Evolutionary conservation across 1,140 invertebrate species (phyloP).

Genomic region (Maconellicoccus hirsutus): DNA sequence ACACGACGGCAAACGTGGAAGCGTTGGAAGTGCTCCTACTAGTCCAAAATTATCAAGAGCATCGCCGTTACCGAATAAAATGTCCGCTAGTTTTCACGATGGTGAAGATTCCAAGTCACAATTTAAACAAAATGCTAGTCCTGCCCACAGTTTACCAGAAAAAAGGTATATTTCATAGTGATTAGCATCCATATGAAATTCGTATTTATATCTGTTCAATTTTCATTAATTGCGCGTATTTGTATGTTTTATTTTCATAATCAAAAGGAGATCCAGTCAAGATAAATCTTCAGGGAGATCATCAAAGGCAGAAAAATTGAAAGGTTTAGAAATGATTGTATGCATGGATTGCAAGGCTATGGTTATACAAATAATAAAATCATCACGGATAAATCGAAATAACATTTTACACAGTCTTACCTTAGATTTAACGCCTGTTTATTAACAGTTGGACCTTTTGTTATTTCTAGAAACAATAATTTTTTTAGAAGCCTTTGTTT

Average conservation of each 20-base stretch:
- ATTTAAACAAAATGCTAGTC: conserved; percentile 39
- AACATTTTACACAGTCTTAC: conserved; percentile 66
- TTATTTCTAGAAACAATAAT: no score
- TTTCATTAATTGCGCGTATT: no score
- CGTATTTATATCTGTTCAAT: no score
- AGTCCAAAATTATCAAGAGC: conserved; percentile 46
- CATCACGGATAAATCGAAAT: conserved; percentile 63
- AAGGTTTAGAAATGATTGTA: conserved; percentile 72
- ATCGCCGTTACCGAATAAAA: conserved; percentile 33
- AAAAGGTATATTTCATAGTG: no score
- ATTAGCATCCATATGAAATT: no score
- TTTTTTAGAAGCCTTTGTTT: not conserved
- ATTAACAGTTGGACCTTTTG: conserved; percentile 40
- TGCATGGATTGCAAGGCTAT: conserved; percentile 90
- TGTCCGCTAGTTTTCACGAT: conserved; percentile 38
- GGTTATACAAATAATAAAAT: conserved; percentile 84
- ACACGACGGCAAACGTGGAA: conserved; percentile 40
- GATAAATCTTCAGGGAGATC: conserved; percentile 22
- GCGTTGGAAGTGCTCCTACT: conserved; percentile 51
- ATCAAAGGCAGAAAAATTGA: conserved; percentile 46
- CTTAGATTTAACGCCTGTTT: conserved; percentile 66
- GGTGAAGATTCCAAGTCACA: conserved; percentile 31
- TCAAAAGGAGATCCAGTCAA: not conserved
- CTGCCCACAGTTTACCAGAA: conserved; percentile 34
- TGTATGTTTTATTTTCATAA: not conserved